Evolutionary conservation across 2,113 vertebrate species (phyloP).

Genomic region (Picathartes gymnocephalus): DNA sequence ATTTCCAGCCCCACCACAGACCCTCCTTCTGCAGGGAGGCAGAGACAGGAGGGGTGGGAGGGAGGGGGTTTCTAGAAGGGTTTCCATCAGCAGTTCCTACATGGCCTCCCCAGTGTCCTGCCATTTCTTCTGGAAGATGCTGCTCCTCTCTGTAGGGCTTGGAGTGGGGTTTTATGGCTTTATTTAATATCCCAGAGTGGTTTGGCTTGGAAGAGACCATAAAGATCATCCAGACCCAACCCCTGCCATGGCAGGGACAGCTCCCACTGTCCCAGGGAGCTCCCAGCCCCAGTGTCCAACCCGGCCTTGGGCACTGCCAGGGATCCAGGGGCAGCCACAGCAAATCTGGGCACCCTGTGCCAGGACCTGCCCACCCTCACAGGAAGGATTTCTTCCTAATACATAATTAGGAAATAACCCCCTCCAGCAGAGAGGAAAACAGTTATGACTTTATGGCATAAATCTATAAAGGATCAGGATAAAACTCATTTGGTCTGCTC

Average conservation of each 20-base stretch:
- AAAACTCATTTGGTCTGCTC: neutral
- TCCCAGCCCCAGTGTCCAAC: neutral
- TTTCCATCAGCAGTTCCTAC: neutral
- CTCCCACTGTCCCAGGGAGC: neutral
- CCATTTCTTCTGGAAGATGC: neutral
- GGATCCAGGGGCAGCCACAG: neutral
- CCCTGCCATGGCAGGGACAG: neutral
- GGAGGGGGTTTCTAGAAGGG: neutral
- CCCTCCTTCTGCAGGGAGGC: neutral
- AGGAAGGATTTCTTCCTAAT: neutral
- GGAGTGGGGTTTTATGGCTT: neutral
- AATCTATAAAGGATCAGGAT: neutral
- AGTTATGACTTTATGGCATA: neutral
- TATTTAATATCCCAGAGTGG: neutral
- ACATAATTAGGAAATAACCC: neutral
- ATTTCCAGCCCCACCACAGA: neutral
- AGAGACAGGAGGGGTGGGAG: neutral
- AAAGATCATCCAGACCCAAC: neutral
- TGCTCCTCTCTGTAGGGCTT: neutral
- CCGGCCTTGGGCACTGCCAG: neutral
- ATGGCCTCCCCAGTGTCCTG: neutral
- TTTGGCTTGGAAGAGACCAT: neutral
- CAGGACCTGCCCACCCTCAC: neutral
- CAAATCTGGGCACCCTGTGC: neutral
- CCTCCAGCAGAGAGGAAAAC: neutral